These are phyloP conservation scores for Apotomis turbidana DNA, from an alignment of 2,888 invertebrate species.

Conservation along the genomic window DNA sequence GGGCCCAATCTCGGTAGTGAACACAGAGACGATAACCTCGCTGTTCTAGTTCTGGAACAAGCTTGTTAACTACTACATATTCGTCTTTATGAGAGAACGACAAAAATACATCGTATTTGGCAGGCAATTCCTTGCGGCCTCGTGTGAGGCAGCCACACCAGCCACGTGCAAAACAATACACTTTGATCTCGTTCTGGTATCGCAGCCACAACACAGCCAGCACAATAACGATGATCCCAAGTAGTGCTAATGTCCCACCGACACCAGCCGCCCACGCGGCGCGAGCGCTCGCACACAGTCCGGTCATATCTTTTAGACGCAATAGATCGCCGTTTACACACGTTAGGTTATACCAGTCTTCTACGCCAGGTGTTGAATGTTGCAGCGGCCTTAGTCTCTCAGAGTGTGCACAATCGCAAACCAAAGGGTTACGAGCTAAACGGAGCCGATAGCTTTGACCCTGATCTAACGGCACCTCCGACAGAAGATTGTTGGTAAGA, in stretches of 20 bases:
- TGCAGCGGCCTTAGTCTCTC: constrained; percentile 38
- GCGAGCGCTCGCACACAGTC: constrained; percentile 48
- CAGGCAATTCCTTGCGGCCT: constrained; percentile 49
- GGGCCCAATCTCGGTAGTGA: constrained; percentile 89
- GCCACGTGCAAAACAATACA: constrained; percentile 46
- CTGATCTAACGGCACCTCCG: constrained; percentile 35
- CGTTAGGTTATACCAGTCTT: constrained; percentile 44
- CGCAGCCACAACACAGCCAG: constrained; percentile 24
- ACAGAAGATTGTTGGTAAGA: constrained; percentile 45
- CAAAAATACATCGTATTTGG: constrained; percentile 90
- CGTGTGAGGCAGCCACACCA: constrained; percentile 46
- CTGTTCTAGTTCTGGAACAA: constrained; percentile 88
- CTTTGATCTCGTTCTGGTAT: constrained; percentile 46
- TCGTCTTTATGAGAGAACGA: constrained; percentile 92
- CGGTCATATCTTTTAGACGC: constrained; percentile 35
- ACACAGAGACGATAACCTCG: constrained; percentile 84
- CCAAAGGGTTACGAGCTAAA: constrained; percentile 48
- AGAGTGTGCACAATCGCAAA: constrained; percentile 47
- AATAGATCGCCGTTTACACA: constrained; percentile 45
- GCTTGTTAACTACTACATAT: constrained; percentile 85
- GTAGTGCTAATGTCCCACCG: constrained; percentile 42
- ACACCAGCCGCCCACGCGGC: constrained; percentile 38
- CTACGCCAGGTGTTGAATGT: constrained; percentile 25
- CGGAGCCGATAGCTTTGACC: constrained; percentile 32
- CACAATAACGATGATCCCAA: constrained; percentile 36